phyloP scores from a whole-genome alignment of 2,113 vertebrate species.

The Leucoraja erinaceus region DNA sequence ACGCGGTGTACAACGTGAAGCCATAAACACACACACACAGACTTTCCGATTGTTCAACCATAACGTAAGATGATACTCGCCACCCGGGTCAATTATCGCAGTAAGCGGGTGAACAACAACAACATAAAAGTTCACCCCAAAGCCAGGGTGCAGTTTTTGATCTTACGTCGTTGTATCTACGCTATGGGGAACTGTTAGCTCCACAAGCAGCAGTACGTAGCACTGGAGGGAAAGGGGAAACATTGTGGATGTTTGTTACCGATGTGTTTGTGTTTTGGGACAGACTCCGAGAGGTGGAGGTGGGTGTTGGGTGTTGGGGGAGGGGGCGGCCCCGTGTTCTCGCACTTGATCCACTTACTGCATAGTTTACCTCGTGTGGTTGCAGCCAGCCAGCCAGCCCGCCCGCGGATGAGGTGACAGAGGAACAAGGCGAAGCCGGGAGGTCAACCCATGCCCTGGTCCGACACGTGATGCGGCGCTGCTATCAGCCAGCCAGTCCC shows the following conservation, averaged over 20 bases:
- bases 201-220: background rate
- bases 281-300: background rate
- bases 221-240: background rate
- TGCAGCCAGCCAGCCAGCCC: no score
- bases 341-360: background rate
- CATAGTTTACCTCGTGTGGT: background rate
- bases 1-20: background rate
- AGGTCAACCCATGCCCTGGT: background rate
- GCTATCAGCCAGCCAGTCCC: background rate
- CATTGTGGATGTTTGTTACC: slow-evolving; percentile 1
- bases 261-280: background rate
- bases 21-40: background rate
- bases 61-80: background rate
- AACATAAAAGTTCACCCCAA: slow-evolving; percentile 11
- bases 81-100: background rate
- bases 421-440: background rate
- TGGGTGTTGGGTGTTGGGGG: no score
- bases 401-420: slow-evolving; percentile 7
- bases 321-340: background rate
- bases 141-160: background rate
- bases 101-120: background rate
- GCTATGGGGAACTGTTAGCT: background rate
- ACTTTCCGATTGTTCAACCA: background rate
- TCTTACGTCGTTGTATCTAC: slow-evolving; percentile 1
- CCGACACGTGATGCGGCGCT: background rate